Base-by-base conservation (phyloP, 2,797 vertebrate genomes). In the Pantherophis alleghaniensis region DNA sequence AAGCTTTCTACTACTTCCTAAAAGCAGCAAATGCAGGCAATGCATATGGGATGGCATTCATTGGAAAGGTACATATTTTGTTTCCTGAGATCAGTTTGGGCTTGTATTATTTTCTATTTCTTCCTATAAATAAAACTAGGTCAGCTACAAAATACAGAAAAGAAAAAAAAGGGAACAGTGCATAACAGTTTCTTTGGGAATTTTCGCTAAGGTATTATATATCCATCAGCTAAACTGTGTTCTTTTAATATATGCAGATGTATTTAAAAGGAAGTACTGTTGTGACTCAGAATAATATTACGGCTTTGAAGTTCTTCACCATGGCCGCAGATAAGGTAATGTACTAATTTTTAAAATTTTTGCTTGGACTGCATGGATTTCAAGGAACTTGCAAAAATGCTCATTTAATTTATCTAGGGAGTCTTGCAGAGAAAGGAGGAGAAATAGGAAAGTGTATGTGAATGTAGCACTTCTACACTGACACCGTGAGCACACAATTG, bases 1-100 rank as follows among this genome's bases (percentile, higher is more conserved):
- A 97, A 96, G 97, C 96, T 57, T 92, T 97, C 66, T 96, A 96
- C 95, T 97, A 97, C 94, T 97, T 97, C 92, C 94, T 95, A 95
- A 97, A 97, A 89, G 97, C 97, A 87, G 96, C 96, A 86, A 96
- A 96, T 22, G 95, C 96, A 1, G 96, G 96, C 13, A 96, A 92
- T 94, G 89, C 96, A 93, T 95, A 97, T 92, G 96, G 96, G 87
- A 96, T 97, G 97, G 97, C 96, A 74, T 95, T 97, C 93, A 96
- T 98, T 95, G 97, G 96, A 96, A 96, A 97, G 96, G 96, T 97
- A 96, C 87, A 11, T 91, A 88, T 66, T 95, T 89, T 89, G 9
- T 91, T 91, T 79, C 47, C 93, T 93, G 51, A 79, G 47, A 86
- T 88, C 55, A 88, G 22, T 42, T 83, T 42, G 55, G n/a, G 12